These are phyloP conservation scores for Polyploca ridens DNA, from an alignment of 2,888 invertebrate species.

Conservation along the genomic window DNA sequence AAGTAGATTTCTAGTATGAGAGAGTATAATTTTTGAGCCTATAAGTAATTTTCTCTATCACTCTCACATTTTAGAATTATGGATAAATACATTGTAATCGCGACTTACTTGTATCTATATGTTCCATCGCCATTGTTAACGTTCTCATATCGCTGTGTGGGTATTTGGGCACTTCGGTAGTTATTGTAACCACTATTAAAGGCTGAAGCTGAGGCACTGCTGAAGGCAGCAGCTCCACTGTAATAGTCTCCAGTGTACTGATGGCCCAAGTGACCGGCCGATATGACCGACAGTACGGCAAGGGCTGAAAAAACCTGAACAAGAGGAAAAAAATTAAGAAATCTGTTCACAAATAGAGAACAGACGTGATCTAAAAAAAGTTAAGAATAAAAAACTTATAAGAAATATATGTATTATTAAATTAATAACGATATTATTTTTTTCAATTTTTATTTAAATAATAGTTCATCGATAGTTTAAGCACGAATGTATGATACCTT, in stretches of 20 bases:
- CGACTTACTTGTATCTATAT: constrained; percentile 84
- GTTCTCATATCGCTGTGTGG: constrained; percentile 85
- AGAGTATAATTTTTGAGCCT: no score
- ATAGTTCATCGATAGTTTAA: background rate
- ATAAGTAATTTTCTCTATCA: no score
- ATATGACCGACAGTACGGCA: constrained; percentile 42
- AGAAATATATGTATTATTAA: no score
- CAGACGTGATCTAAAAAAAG: no score
- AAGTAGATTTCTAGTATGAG: no score
- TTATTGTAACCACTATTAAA: constrained; percentile 35
- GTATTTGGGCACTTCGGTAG: constrained; percentile 73
- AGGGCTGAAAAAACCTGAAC: constrained; percentile 49
- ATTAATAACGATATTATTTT: background rate
- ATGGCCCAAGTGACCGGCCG: constrained; percentile 49
- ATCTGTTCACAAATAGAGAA: no score
- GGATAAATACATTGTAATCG: background rate
- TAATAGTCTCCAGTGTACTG: constrained; percentile 17
- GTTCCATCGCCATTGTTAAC: constrained; percentile 86
- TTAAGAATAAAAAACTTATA: no score
- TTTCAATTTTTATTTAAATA: background rate
- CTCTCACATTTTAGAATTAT: no score
- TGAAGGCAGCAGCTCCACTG: constrained; percentile 46
- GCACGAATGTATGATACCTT: constrained; percentile 34
- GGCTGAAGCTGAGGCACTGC: constrained; percentile 29
- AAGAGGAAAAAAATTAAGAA: constrained; percentile 15